These are phyloP conservation scores for Mesoclemmys tuberculata DNA, from an alignment of 2,113 vertebrate species.

Conservation along the genomic window DNA sequence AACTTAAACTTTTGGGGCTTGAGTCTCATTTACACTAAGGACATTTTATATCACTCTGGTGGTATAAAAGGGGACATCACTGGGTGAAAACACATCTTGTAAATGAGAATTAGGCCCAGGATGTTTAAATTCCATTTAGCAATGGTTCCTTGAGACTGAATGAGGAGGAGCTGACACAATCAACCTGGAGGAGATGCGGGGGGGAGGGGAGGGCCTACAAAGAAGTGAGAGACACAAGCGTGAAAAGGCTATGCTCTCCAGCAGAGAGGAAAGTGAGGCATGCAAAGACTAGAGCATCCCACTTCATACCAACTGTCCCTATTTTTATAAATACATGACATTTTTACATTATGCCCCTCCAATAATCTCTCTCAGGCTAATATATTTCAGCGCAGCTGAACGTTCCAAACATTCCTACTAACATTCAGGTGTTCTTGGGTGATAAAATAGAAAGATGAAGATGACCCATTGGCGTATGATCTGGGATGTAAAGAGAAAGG, in stretches of 20 bases:
- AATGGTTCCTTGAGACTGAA: not conserved
- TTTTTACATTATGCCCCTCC: not conserved
- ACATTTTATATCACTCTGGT: not conserved
- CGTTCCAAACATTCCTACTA: not conserved
- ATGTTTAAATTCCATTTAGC: not conserved
- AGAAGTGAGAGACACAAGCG: not conserved
- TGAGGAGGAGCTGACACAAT: not conserved
- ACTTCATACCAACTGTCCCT: not conserved
- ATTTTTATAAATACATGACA: not conserved
- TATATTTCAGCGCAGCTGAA: not conserved
- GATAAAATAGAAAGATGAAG: not conserved
- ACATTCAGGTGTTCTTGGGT: not conserved
- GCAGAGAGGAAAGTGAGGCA: not conserved
- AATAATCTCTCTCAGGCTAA: not conserved
- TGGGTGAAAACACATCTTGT: not conserved
- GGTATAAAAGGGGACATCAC: not conserved
- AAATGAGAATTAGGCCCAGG: not conserved
- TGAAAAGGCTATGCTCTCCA: not conserved
- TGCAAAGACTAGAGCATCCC: not conserved
- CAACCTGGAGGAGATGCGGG: not conserved
- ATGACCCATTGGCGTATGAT: not conserved
- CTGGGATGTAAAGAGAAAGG: not conserved
- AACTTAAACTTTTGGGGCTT: not conserved
- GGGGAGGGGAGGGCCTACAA: no score
- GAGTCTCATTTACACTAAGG: not conserved